Evolutionary conservation across 1,140 invertebrate species (phyloP).

Genomic region (Sarcophaga peregrina): DNA sequence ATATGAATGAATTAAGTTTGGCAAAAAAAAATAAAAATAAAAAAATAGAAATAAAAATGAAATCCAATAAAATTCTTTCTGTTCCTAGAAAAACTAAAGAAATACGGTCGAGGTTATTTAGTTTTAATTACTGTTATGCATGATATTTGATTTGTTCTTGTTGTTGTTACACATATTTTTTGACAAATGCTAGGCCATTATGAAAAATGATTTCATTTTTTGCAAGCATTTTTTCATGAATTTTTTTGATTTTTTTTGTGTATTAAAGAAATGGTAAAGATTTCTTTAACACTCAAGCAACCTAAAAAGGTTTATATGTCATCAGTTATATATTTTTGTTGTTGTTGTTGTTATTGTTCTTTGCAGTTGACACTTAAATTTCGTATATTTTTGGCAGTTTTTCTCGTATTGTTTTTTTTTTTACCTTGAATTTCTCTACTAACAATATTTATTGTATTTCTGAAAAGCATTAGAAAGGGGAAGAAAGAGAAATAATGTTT

Average conservation of each 20-base stretch:
- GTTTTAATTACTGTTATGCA: constrained; percentile 9
- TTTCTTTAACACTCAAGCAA: not conserved
- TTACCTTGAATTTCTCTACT: too few species aligned
- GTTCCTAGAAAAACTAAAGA: not conserved
- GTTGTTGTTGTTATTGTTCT: too few species aligned
- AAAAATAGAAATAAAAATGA: not conserved
- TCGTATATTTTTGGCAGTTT: not conserved
- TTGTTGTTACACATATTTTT: too few species aligned
- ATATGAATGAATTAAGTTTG: not conserved
- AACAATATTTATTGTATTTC: too few species aligned
- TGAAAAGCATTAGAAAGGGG: too few species aligned
- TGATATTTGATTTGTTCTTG: not conserved
- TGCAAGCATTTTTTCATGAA: not conserved
- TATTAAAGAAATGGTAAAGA: not conserved
- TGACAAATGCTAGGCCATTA: not conserved
- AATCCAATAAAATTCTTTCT: not conserved
- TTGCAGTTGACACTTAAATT: not conserved
- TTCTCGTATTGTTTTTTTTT: too few species aligned
- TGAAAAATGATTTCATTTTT: constrained; percentile 23
- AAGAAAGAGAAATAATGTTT: too few species aligned
- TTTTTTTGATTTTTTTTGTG: not conserved
- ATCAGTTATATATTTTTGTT: not conserved
- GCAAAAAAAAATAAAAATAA: not conserved
- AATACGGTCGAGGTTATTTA: constrained; percentile 10
- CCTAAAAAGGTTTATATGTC: not conserved